These are phyloP conservation scores for Acanthacorydalis orientalis DNA, from an alignment of 2,888 invertebrate genomes.

Conservation along the genomic window DNA sequence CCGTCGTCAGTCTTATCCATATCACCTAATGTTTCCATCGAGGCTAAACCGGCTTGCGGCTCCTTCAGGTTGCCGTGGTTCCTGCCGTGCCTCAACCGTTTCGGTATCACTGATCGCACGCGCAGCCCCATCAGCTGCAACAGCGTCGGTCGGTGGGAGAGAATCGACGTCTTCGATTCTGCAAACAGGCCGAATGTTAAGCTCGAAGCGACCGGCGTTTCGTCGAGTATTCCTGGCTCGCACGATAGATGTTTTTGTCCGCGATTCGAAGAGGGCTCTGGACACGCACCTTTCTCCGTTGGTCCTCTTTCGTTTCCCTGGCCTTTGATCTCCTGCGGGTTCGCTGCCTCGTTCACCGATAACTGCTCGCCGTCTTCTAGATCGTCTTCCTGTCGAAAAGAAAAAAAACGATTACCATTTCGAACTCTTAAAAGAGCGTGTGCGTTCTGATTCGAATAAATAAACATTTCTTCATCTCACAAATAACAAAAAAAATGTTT, in stretches of 20 bases:
- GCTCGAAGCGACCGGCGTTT: too few species aligned
- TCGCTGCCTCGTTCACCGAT: slow-evolving; percentile 18
- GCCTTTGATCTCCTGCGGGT: slow-evolving; percentile 17
- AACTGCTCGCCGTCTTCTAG: slow-evolving; percentile 23
- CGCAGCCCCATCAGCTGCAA: slow-evolving; percentile 38
- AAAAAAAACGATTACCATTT: background rate
- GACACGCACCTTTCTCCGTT: too few species aligned
- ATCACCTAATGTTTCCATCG: slow-evolving; percentile 68
- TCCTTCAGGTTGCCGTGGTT: slow-evolving; percentile 19
- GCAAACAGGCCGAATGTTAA: too few species aligned
- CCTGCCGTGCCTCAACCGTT: slow-evolving; percentile 21
- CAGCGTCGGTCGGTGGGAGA: slow-evolving; percentile 43
- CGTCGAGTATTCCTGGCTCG: too few species aligned
- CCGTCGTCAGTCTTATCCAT: slow-evolving; percentile 50
- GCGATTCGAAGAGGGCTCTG: too few species aligned
- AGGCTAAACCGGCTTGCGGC: slow-evolving; percentile 51
- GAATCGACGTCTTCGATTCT: slow-evolving; percentile 27
- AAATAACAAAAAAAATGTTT: background rate
- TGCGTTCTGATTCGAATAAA: too few species aligned
- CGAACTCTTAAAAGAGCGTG: background rate
- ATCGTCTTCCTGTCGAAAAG: slow-evolving; percentile 19
- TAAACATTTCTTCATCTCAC: background rate
- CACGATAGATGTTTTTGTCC: too few species aligned
- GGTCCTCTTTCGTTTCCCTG: slow-evolving; percentile 20
- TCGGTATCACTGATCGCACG: slow-evolving; percentile 24